Base-by-base conservation (phyloP, 2,113 vertebrate genomes). In the Labrus mixtus region DNA sequence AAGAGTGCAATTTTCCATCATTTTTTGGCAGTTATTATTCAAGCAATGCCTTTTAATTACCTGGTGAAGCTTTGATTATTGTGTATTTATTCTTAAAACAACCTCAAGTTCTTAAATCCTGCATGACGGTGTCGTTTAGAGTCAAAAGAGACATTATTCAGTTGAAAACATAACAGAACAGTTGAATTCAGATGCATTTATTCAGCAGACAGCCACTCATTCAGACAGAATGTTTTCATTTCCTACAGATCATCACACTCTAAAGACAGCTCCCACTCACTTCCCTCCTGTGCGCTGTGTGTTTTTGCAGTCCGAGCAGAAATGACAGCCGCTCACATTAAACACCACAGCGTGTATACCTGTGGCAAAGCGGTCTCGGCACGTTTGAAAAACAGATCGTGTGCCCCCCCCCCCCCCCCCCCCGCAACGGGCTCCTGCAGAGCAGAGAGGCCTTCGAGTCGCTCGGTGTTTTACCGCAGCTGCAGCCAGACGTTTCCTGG, bases 401-500 rank as follows among this genome's bases (percentile, higher is more conserved):
- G 53, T 25, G n/a, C n/a, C n/a, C n/a, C n/a, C n/a, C n/a, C n/a
- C n/a, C n/a, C n/a, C n/a, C n/a, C n/a, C n/a, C n/a, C n/a, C 61
- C 63, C 61, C 10, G 63, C 39, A 22, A 64, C 29, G n/a, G 58
- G 66, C 69, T 77, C 75, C 81, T 61, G 74, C 78, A 66, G 79
- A 78, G 78, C 65, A 1, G 19, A 57, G 68, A 62, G 75, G 57
- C 53, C 64, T 66, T 66, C 62, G 2, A 53, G 53, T 46, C 39
- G 45, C 22, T 36, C 48, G 1, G 8, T 79, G 81, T 79, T 87
- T 78, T 77, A 43, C 65, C 50, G 69, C 68, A 72, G 81, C 85
- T 82, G 57, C 60, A 81, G 78, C 79, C 88, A 91, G 80, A 87
- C 73, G 1, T 86, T 88, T 90, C 89, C 89, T 90, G 83, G 81